These are phyloP conservation scores for Desoria tigrina DNA, from an alignment of 2,888 invertebrate species.

Conservation along the genomic window DNA sequence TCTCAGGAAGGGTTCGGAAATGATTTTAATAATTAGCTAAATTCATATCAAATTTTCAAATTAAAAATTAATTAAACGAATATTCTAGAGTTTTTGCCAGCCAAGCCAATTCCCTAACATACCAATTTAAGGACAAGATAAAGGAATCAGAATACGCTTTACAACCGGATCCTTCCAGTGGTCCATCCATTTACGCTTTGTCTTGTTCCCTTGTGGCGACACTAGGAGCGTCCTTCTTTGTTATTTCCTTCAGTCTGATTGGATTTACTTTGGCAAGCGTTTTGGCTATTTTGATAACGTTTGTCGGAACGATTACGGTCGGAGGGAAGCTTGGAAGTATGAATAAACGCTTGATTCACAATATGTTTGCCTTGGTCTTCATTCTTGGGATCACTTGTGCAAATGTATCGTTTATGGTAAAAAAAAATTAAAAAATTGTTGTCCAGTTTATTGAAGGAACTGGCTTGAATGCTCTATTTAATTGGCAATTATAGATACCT, in stretches of 20 bases:
- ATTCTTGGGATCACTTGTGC: background rate
- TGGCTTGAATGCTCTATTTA: too few relatives aligned
- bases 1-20: slow-evolving; percentile 2
- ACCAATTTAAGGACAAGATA: slow-evolving; percentile 67
- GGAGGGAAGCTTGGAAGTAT: background rate
- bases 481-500: slow-evolving; percentile 11
- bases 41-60: background rate
- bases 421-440: too few relatives aligned
- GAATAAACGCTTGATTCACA: background rate
- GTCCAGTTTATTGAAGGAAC: too few relatives aligned
- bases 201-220: background rate
- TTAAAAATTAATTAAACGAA: background rate
- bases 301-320: slow-evolving; percentile 1
- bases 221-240: background rate
- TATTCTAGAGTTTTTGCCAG: background rate
- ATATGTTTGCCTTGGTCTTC: background rate
- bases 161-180: background rate
- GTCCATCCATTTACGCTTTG: slow-evolving; percentile 3
- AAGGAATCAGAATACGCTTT: slow-evolving; percentile 67
- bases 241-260: slow-evolving; percentile 3
- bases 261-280: slow-evolving; percentile 1
- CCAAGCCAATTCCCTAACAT: slow-evolving; percentile 60
- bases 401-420: slow-evolving; percentile 4
- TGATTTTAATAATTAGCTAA: background rate
- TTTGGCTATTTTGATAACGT: background rate